These are phyloP conservation scores for Melospiza georgiana DNA, from an alignment of 2,113 vertebrate species.

Conservation along the genomic window DNA sequence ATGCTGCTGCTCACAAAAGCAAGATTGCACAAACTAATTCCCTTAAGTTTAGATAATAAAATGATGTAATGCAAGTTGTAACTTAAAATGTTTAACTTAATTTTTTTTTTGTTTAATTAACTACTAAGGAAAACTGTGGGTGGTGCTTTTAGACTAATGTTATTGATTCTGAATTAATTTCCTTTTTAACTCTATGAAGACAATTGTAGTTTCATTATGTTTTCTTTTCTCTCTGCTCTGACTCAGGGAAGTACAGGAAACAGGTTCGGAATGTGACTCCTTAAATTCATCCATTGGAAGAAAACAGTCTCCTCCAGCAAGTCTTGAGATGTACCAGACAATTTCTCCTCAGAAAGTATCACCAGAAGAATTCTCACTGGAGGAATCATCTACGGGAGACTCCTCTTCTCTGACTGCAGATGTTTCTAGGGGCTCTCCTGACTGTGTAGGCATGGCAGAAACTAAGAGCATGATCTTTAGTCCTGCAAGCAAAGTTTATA, in stretches of 20 bases:
- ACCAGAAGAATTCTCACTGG: constrained; percentile 87
- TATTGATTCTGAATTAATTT: constrained; percentile 24
- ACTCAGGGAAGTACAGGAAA: constrained; percentile 87
- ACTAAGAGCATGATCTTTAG: constrained; percentile 89
- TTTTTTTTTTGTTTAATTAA: constrained; percentile 3
- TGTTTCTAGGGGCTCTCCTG: constrained; percentile 85
- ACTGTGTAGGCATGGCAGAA: constrained; percentile 85
- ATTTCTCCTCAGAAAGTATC: constrained; percentile 86
- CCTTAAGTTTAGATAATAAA: constrained; percentile 41
- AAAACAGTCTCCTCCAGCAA: constrained; percentile 83
- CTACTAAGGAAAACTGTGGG: constrained; percentile 34
- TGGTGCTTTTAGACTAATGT: constrained; percentile 20
- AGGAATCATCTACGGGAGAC: constrained; percentile 81
- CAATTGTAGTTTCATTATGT: background rate
- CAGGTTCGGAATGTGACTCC: constrained; percentile 90
- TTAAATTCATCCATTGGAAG: constrained; percentile 86
- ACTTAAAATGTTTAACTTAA: constrained; percentile 14
- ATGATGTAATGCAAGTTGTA: constrained; percentile 18
- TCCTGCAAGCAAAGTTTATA: constrained; percentile 88
- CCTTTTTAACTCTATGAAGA: background rate
- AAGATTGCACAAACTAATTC: constrained; percentile 22
- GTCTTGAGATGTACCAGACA: constrained; percentile 81
- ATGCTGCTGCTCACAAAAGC: background rate
- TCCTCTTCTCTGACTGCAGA: constrained; percentile 74
- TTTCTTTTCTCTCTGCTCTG: constrained; percentile 20